Conservation (phyloP, 2,113 vertebrate species). For the Saiga tatarica region DNA sequence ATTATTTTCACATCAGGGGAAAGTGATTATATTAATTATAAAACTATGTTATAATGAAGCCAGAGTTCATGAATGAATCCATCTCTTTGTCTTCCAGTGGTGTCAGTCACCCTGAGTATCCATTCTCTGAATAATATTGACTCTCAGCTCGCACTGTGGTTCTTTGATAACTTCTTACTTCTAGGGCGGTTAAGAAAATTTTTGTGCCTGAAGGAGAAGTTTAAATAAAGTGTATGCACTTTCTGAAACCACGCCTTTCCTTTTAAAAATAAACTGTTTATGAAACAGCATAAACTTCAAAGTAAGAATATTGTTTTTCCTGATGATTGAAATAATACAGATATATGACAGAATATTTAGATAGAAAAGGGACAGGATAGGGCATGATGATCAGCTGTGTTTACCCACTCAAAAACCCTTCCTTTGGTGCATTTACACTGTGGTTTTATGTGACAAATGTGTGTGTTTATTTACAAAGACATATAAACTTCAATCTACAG, state of each 20-base stretch:
- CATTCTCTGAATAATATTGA: not conserved
- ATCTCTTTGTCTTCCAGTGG: not conserved
- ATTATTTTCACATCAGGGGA: not conserved
- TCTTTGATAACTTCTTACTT: too few relatives aligned
- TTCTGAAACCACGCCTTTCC: not conserved
- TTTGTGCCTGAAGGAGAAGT: too few relatives aligned
- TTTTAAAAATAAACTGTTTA: not conserved
- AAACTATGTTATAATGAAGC: not conserved
- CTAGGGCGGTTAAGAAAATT: too few relatives aligned
- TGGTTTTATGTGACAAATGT: not conserved
- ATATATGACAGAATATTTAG: not conserved
- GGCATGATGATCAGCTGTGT: not conserved
- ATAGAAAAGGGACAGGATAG: not conserved
- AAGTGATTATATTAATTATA: not conserved
- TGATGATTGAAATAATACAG: not conserved
- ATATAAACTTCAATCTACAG: not conserved
- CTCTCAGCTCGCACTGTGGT: not conserved
- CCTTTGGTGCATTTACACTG: not conserved
- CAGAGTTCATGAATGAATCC: not conserved
- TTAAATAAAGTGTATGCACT: not conserved
- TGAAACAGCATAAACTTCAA: not conserved
- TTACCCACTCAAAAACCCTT: not conserved
- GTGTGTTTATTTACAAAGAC: not conserved
- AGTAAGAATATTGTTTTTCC: not conserved
- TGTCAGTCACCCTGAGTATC: not conserved